Percentiles rank a stretch among this genome's conserved stretches.
Conservation (phyloP, 2,888 invertebrate genomes). For the Poecilobothrus nobilitatus region DNA sequence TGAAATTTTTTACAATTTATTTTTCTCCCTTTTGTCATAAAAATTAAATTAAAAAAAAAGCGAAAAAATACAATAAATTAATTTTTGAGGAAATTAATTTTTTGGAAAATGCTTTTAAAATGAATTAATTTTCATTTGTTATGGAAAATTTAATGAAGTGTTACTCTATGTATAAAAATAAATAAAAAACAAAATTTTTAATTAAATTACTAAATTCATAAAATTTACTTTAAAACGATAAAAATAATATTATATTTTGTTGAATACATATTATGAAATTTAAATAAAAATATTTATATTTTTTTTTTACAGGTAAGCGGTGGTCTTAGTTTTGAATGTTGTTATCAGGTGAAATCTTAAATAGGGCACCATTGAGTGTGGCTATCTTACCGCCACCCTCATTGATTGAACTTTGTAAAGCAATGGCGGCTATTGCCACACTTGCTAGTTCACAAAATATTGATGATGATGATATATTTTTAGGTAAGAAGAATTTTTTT, state of each 20-base stretch:
- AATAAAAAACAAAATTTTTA: not conserved
- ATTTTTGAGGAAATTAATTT: not conserved
- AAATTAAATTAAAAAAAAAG: not conserved
- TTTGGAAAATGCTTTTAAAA: not conserved
- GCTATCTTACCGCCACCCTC: constrained; percentile 28
- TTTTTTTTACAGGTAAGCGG: constrained; percentile 24
- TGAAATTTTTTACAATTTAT: not conserved
- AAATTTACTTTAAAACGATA: too few species aligned
- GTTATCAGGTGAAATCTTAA: constrained; percentile 28
- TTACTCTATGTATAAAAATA: not conserved
- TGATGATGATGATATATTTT: constrained; percentile 29
- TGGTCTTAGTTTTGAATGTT: constrained; percentile 26
- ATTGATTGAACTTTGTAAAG: constrained; percentile 27
- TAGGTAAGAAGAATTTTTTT: constrained; percentile 22
- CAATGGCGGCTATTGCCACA: constrained; percentile 28
- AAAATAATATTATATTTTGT: too few species aligned
- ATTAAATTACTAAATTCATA: too few species aligned
- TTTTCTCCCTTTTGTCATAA: not conserved
- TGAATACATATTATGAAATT: too few species aligned
- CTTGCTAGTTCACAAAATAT: constrained; percentile 28
- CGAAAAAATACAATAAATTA: too few species aligned
- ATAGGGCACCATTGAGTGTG: constrained; percentile 28
- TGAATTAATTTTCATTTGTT: not conserved
- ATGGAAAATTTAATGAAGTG: not conserved
- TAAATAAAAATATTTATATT: too few species aligned